Evolutionary conservation across 2,797 vertebrate genomes (phyloP), one percentile per base, ranked within the genome.

Genomic region (Etheostoma nigrum): DNA sequence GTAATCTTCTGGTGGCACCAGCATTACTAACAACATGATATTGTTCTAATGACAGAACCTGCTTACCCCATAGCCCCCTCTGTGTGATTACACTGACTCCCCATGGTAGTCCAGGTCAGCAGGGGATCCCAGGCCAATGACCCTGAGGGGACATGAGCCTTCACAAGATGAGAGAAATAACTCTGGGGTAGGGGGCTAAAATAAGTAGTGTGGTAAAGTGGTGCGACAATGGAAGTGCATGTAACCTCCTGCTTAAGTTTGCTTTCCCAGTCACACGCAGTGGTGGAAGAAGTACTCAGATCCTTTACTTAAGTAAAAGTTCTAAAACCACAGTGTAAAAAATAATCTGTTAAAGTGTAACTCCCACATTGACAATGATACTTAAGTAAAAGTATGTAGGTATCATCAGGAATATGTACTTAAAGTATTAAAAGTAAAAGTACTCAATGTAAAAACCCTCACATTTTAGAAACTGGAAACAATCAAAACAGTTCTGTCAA

Each of bases 101-200:
- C 86, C 4, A 30, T 27, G 84, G 88, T 76, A 81, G 78, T 69
- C 40, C 49, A 44, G 77, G 60, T 64, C 83, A 85, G 87, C 86
- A 84, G 90, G 87, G 83, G 83, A 78, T 59, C 79, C 79, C 53
- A 3, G 58, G 76, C 86, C 73, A 70, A 21, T 70, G 77, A 86
- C 87, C 92, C 92, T 67, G 76, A 86, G 91, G 93, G 89, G 81
- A 89, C 85, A 76, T 74, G 72, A 74, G 73, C 53, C 83, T 83
- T 73, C 78, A 83, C 73, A 80, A 89, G 88, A 91, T 88, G 77
- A 90, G 77, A 86, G 77, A 83, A 93, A 90, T 88, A 91, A 91
- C 88, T 89, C 86, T 87, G 55, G 82, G 84, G 77, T 72, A 80
- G 82, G 85, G 86, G 85, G 88, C 36, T 74, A 76, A 80, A 91